phyloP scores from a whole-genome alignment of 2,888 invertebrate species.

The Phortica okadai region DNA sequence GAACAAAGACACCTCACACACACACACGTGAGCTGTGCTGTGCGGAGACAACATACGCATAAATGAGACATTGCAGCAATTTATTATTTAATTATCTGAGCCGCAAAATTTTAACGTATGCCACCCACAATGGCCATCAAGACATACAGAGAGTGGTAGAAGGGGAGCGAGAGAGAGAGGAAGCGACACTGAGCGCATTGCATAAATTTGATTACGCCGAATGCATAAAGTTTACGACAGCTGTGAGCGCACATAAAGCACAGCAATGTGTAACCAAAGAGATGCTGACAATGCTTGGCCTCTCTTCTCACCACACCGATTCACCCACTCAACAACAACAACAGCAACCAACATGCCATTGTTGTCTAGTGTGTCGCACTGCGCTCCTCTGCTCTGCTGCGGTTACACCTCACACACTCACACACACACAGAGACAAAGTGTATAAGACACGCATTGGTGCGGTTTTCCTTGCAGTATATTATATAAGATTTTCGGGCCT shows the following conservation, averaged over 20 bases:
- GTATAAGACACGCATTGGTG: background rate
- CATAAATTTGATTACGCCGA: slow-evolving; percentile 64
- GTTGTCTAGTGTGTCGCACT: too few species aligned
- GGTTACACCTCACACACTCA: too few species aligned
- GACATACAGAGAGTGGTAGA: background rate
- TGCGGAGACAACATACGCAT: background rate
- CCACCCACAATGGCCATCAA: slow-evolving; percentile 29
- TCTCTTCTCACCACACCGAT: too few species aligned
- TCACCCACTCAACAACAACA: too few species aligned
- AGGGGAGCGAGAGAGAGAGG: slow-evolving; percentile 9
- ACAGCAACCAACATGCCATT: too few species aligned
- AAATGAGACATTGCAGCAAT: slow-evolving; percentile 55
- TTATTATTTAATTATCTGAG: slow-evolving; percentile 64
- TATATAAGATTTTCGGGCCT: too few species aligned
- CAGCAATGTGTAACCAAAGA: too few species aligned
- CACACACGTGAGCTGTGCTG: background rate
- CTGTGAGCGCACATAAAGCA: background rate
- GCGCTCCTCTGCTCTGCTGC: too few species aligned
- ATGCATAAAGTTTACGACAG: slow-evolving; percentile 62
- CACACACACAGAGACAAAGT: background rate
- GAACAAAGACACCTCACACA: background rate
- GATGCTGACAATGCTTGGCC: too few species aligned
- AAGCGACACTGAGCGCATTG: slow-evolving; percentile 48
- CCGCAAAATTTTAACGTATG: slow-evolving; percentile 57
- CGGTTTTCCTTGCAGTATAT: background rate